phyloP scores from a whole-genome alignment of 2,888 invertebrate genomes.

The Colostygia pectinataria region DNA sequence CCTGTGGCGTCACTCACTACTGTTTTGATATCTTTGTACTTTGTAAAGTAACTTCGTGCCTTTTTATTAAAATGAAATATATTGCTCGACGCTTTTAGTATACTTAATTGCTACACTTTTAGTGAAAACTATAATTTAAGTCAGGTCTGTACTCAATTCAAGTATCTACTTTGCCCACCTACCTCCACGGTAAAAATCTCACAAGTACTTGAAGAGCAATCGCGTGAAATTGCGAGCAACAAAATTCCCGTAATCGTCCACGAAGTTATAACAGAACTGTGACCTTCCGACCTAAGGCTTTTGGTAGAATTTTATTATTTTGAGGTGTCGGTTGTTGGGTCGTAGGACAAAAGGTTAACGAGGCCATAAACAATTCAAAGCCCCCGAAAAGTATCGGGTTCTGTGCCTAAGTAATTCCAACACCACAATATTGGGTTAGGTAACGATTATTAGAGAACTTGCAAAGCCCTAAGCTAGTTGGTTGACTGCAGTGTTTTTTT shows the following conservation, averaged over 20 bases:
- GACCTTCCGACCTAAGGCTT: not conserved
- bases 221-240: too few species aligned
- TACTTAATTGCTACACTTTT: too few species aligned
- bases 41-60: not conserved
- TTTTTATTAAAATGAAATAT: too few species aligned
- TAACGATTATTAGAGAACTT: slow-evolving; percentile 7
- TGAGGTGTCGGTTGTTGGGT: slow-evolving; percentile 2
- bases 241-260: too few species aligned
- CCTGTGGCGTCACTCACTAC: not conserved
- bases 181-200: too few species aligned
- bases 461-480: not conserved
- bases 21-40: slow-evolving; percentile 10
- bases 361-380: slow-evolving; percentile 14
- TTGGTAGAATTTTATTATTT: slow-evolving; percentile 2
- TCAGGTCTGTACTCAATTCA: too few species aligned
- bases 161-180: too few species aligned
- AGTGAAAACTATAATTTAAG: too few species aligned
- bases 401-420: not conserved
- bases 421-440: not conserved
- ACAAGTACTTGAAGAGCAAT: too few species aligned
- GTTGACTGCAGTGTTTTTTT: not conserved
- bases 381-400: slow-evolving; percentile 6
- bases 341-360: slow-evolving; percentile 14
- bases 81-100: too few species aligned
- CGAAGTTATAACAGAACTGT: not conserved